Conservation (phyloP, 1,140 invertebrate genomes). For the Anadara kagoshimensis region DNA sequence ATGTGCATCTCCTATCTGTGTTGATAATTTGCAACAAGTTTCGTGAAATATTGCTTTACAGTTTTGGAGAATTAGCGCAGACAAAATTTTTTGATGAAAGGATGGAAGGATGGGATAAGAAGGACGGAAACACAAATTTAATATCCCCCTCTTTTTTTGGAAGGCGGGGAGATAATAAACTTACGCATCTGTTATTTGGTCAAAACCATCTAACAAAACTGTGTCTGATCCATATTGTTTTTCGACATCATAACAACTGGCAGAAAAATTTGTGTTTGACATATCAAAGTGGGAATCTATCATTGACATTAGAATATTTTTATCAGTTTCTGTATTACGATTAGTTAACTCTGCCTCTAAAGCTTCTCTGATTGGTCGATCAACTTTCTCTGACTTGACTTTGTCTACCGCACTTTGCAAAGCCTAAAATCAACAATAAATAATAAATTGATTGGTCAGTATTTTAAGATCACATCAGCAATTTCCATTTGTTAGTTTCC, state of each 20-base stretch:
- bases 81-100: too few relatives aligned
- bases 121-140: too few relatives aligned
- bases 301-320: constrained; percentile 8
- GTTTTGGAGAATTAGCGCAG: too few relatives aligned
- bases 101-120: too few relatives aligned
- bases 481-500: too few relatives aligned
- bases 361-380: constrained; percentile 25
- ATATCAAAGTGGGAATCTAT: constrained; percentile 20
- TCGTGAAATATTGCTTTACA: too few relatives aligned
- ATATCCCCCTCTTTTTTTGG: too few relatives aligned
- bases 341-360: constrained; percentile 19
- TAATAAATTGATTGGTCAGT: too few relatives aligned
- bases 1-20: too few relatives aligned
- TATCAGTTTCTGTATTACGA: constrained; percentile 2
- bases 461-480: too few relatives aligned
- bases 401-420: constrained; percentile 19
- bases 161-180: constrained; percentile 8
- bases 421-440: constrained; percentile 8
- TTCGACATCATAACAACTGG: constrained; percentile 40
- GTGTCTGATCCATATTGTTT: constrained; percentile 52
- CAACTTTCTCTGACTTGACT: neutral
- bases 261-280: constrained; percentile 41
- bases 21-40: too few relatives aligned
- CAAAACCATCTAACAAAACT: constrained; percentile 58
- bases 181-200: constrained; percentile 54